Percentiles rank a stretch among this genome's conserved stretches.
Evolutionary conservation across 2,888 invertebrate genomes (phyloP).

Genomic region (Standfussiana lucernea): DNA sequence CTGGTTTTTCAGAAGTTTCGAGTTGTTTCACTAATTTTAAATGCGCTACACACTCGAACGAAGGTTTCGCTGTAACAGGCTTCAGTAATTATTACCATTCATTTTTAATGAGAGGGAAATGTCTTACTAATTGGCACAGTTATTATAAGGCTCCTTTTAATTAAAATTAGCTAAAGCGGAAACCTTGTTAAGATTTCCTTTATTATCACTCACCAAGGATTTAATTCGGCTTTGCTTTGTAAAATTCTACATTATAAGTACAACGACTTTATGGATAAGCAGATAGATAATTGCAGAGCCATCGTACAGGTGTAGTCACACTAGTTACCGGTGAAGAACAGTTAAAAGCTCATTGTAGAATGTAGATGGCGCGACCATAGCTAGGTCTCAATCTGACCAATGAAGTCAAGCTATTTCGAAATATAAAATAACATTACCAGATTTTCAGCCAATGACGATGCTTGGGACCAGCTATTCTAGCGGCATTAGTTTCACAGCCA

Average conservation of each 20-base stretch:
- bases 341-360: not conserved
- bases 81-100: constrained; percentile 37
- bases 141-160: constrained; percentile 43
- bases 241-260: constrained; percentile 8
- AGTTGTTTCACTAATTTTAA: constrained; percentile 19
- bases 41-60: constrained; percentile 14
- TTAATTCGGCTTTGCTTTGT: constrained; percentile 28
- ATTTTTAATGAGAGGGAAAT: constrained; percentile 44
- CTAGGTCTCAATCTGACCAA: not conserved
- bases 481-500: not conserved
- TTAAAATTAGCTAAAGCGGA: constrained; percentile 48
- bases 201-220: constrained; percentile 34
- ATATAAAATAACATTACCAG: not conserved
- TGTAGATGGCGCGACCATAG: not conserved
- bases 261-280: constrained; percentile 2
- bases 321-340: not conserved
- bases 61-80: constrained; percentile 27
- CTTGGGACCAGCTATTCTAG: not conserved
- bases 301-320: not conserved
- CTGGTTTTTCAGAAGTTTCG: constrained; percentile 19
- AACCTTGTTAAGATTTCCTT: constrained; percentile 46
- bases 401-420: not conserved
- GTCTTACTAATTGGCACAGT: constrained; percentile 43
- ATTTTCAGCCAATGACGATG: not conserved
- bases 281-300: not conserved